Percentiles rank a stretch among this genome's conserved stretches.
Evolutionary conservation across 2,888 invertebrate genomes (phyloP).

Genomic region (Synergus umbraculus): DNA sequence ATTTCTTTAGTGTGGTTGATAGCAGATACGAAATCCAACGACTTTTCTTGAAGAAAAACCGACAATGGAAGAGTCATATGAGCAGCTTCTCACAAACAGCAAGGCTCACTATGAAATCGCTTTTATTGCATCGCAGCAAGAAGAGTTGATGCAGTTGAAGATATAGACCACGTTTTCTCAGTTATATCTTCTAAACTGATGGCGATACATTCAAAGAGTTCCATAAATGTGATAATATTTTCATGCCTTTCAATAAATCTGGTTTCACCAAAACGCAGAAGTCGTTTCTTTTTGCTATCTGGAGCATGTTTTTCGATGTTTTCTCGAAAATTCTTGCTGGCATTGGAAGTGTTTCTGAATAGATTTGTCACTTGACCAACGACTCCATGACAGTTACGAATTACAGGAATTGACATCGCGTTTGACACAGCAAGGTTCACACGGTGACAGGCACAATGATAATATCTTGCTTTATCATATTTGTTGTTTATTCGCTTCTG

Average conservation of each 20-base stretch:
- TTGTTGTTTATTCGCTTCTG: conserved; percentile 60
- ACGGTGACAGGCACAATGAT: conserved; percentile 63
- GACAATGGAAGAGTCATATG: conserved; percentile 38
- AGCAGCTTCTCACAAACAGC: conserved; percentile 43
- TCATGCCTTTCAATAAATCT: conserved; percentile 44
- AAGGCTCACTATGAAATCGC: not conserved
- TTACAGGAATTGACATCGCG: conserved; percentile 32
- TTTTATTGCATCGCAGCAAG: conserved; percentile 53
- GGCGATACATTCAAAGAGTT: conserved; percentile 47
- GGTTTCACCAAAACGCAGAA: not conserved
- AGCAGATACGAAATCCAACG: conserved; percentile 8
- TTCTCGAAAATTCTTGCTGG: conserved; percentile 41
- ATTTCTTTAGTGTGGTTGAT: conserved; percentile 32
- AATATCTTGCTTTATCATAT: conserved; percentile 59
- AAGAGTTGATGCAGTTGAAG: conserved; percentile 14
- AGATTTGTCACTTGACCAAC: conserved; percentile 34
- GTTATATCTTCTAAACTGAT: conserved; percentile 40
- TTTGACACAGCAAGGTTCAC: conserved; percentile 61
- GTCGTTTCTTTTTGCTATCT: conserved; percentile 41
- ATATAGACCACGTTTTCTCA: conserved; percentile 18
- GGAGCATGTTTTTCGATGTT: not conserved
- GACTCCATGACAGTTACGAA: conserved; percentile 16
- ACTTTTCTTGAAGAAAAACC: conserved; percentile 37
- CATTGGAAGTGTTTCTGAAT: conserved; percentile 39
- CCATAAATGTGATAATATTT: conserved; percentile 14